These are phyloP conservation scores for Druon quercuslanigerum DNA, from an alignment of 1,140 invertebrate genomes.

Conservation along the genomic window DNA sequence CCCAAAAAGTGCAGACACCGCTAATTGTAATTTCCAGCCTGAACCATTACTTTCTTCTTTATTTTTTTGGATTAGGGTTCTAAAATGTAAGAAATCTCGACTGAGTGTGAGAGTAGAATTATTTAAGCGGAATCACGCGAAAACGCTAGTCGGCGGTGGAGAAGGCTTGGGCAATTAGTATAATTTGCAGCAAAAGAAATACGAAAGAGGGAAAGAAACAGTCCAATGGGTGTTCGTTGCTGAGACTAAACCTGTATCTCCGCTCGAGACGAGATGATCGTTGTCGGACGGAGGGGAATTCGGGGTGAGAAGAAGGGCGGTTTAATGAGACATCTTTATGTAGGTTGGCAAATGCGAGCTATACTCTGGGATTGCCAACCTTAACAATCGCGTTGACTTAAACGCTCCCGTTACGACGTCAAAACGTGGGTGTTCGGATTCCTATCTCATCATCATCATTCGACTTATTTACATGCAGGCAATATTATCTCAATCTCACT, in stretches of 20 bases:
- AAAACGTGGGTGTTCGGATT: constrained; percentile 34
- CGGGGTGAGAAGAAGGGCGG: constrained; percentile 31
- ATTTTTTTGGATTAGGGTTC: constrained; percentile 9
- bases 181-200: constrained; percentile 30
- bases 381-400: constrained; percentile 26
- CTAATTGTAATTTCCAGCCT: background rate
- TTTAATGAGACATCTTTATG: constrained; percentile 50
- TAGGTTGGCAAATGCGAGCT: constrained; percentile 32
- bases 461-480: constrained; percentile 31
- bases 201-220: constrained; percentile 18
- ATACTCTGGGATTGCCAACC: constrained; percentile 16
- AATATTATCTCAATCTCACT: constrained; percentile 34
- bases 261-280: constrained; percentile 27
- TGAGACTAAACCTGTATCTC: constrained; percentile 25
- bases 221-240: constrained; percentile 12
- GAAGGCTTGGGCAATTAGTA: constrained; percentile 21
- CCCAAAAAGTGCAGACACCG: background rate
- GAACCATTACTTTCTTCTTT: background rate
- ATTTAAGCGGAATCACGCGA: constrained; percentile 28
- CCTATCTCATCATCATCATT: constrained; percentile 31
- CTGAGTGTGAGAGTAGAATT: constrained; percentile 23
- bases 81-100: background rate
- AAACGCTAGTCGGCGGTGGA: constrained; percentile 12
- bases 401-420: constrained; percentile 25
- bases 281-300: constrained; percentile 30